phyloP scores from a whole-genome alignment of 1,140 invertebrate genomes.

The Zelostemma sp. region DNA sequence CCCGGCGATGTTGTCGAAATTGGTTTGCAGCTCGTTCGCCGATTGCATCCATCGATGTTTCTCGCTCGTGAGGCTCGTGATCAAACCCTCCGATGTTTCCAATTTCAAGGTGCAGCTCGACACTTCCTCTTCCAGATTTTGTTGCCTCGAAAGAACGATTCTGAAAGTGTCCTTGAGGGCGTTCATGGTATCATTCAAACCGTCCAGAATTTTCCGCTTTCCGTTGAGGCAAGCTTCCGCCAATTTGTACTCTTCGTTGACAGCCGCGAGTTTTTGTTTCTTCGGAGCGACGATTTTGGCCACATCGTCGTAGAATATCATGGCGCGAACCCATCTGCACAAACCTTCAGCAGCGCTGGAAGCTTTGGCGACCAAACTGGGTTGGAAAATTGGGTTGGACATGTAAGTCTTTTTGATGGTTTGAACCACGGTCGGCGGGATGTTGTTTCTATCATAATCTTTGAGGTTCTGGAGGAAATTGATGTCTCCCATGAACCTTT shows the following conservation, averaged over 20 bases:
- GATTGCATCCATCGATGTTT: slow-evolving; percentile 76
- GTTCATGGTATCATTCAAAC: slow-evolving; percentile 74
- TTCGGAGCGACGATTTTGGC: slow-evolving; percentile 78
- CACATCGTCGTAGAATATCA: slow-evolving; percentile 81
- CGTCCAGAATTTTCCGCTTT: slow-evolving; percentile 72
- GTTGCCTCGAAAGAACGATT: slow-evolving; percentile 67
- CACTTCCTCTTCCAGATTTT: slow-evolving; percentile 71
- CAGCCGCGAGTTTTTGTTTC: slow-evolving; percentile 73
- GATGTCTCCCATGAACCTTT: slow-evolving; percentile 80
- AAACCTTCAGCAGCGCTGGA: slow-evolving; percentile 80
- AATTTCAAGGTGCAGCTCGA: slow-evolving; percentile 76
- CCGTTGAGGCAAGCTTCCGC: slow-evolving; percentile 74
- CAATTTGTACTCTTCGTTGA: slow-evolving; percentile 73
- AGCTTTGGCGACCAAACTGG: slow-evolving; percentile 78
- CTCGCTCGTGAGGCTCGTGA: slow-evolving; percentile 77
- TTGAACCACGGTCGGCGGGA: slow-evolving; percentile 74
- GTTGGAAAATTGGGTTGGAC: slow-evolving; percentile 77
- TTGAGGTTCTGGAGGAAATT: slow-evolving; percentile 77
- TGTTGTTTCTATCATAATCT: slow-evolving; percentile 81
- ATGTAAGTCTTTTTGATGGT: slow-evolving; percentile 78
- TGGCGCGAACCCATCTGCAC: slow-evolving; percentile 81
- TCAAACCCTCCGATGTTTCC: slow-evolving; percentile 76
- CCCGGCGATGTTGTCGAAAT: slow-evolving; percentile 74
- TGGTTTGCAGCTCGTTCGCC: slow-evolving; percentile 71
- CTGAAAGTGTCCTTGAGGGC: slow-evolving; percentile 71